Conservation (phyloP, 2,797 vertebrate species). For the Pogoniulus pusillus region DNA sequence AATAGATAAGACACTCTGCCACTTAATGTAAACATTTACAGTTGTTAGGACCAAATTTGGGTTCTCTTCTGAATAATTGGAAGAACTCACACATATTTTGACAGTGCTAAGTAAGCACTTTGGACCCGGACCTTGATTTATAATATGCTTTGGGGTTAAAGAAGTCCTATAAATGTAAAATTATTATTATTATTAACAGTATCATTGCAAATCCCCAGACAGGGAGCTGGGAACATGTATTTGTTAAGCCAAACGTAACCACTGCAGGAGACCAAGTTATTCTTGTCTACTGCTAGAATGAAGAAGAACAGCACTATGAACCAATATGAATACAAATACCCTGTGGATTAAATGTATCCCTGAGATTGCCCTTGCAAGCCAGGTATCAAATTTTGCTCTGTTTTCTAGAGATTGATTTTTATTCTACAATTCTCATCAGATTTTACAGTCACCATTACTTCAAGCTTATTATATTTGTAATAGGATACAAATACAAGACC, state of each 20-base stretch:
- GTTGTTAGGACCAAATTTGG: not conserved
- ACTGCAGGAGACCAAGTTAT: not conserved
- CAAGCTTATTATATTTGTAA: slow-evolving; percentile 64
- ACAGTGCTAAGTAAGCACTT: not conserved
- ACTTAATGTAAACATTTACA: not conserved
- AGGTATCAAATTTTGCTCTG: slow-evolving; percentile 11
- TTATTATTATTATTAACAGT: slow-evolving; percentile 26
- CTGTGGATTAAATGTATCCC: slow-evolving; percentile 18
- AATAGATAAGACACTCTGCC: not conserved
- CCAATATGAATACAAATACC: slow-evolving; percentile 6
- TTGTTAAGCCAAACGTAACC: slow-evolving; percentile 26
- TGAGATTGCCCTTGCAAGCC: not conserved
- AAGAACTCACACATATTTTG: slow-evolving; percentile 7
- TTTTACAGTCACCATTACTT: slow-evolving; percentile 51
- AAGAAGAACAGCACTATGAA: slow-evolving; percentile 18
- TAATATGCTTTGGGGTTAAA: slow-evolving; percentile 47
- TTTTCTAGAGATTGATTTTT: slow-evolving; percentile 23
- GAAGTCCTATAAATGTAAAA: not conserved
- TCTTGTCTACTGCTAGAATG: slow-evolving; percentile 9
- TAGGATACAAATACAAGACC: slow-evolving; percentile 69
- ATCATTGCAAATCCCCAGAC: not conserved
- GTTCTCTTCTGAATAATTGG: not conserved
- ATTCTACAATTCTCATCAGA: not conserved
- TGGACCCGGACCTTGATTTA: not conserved
- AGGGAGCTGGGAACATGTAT: not conserved